Evolutionary conservation across 2,797 vertebrate genomes (phyloP).

Genomic region (Lithobates pipiens): DNA sequence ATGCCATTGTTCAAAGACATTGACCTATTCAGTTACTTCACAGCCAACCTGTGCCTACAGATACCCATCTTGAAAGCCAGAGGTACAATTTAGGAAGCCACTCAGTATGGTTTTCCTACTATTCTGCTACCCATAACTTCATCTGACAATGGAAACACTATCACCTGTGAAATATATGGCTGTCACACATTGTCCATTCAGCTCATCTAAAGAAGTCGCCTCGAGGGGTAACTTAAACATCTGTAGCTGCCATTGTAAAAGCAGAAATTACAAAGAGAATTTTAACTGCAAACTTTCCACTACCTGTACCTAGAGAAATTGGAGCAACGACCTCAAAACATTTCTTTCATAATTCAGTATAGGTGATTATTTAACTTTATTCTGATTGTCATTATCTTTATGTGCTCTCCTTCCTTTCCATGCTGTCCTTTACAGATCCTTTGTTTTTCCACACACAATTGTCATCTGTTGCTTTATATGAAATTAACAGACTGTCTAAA

Average conservation of each 20-base stretch:
- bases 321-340: neutral
- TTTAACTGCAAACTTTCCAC: neutral
- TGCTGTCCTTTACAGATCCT: neutral
- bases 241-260: conserved; percentile 16
- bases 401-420: neutral
- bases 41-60: neutral
- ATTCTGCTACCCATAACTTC: neutral
- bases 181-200: neutral
- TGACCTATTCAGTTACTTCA: neutral
- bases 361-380: neutral
- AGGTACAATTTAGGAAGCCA: neutral
- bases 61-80: conserved; percentile 4
- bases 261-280: neutral
- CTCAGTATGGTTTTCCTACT: neutral
- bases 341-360: neutral
- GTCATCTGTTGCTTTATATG: neutral
- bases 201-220: neutral
- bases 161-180: conserved; percentile 3
- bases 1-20: neutral
- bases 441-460: neutral
- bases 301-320: neutral
- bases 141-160: conserved; percentile 6
- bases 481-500: neutral
- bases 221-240: conserved; percentile 8
- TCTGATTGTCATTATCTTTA: neutral